Conservation (phyloP, 2,113 vertebrate species). For the Tapirus terrestris region DNA sequence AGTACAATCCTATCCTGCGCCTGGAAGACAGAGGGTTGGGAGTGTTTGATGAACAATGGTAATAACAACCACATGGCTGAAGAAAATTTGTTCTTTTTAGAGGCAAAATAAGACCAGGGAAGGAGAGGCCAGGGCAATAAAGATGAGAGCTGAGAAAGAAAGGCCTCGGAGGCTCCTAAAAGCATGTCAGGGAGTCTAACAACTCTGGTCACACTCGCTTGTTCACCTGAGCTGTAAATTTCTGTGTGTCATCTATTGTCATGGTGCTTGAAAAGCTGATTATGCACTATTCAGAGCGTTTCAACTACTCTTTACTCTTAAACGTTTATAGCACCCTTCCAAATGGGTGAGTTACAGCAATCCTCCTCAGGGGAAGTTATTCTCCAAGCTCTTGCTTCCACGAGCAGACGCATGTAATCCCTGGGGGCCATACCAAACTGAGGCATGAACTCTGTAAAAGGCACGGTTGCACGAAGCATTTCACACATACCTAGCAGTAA, state of each 20-base stretch:
- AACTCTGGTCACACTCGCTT: neutral
- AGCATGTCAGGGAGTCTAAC: neutral
- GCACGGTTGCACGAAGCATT: neutral
- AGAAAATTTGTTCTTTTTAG: neutral
- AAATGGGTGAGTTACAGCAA: neutral
- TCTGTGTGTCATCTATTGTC: constrained; percentile 36
- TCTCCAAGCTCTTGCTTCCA: constrained; percentile 37
- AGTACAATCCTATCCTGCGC: neutral
- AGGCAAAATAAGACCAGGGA: neutral
- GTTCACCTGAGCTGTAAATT: constrained; percentile 11
- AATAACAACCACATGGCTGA: neutral
- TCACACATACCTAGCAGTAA: neutral
- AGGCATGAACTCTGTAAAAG: neutral
- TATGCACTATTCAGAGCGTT: neutral
- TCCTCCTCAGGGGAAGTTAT: constrained; percentile 29
- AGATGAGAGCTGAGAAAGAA: neutral
- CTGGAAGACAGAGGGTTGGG: neutral
- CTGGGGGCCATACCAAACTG: neutral
- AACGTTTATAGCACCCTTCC: constrained; percentile 5
- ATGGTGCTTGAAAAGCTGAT: constrained; percentile 44
- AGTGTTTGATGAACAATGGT: neutral
- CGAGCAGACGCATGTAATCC: neutral
- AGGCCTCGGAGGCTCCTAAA: neutral
- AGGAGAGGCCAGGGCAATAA: neutral
- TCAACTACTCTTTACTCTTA: neutral